phyloP scores from a whole-genome alignment of 2,113 vertebrate species.

The Percopsis transmontana region DNA sequence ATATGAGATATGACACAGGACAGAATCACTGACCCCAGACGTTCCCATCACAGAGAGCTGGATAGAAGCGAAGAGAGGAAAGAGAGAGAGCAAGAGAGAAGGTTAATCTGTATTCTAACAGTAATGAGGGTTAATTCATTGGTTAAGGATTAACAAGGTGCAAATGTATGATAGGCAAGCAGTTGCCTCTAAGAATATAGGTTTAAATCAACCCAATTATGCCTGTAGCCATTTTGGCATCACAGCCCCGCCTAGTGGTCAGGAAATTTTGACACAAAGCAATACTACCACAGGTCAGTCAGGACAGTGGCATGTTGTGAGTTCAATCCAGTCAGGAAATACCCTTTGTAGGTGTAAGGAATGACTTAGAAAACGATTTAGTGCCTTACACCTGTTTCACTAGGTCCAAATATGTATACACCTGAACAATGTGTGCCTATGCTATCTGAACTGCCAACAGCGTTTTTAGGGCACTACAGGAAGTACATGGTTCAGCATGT shows the following conservation, averaged over 20 bases:
- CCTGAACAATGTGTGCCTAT: neutral
- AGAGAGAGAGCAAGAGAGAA: slow-evolving; percentile 36
- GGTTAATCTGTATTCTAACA: slow-evolving; percentile 91
- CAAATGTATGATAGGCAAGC: slow-evolving; percentile 95
- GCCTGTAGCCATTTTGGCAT: slow-evolving; percentile 71
- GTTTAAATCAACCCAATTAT: slow-evolving; percentile 97
- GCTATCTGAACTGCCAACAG: too few relatives aligned
- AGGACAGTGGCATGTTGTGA: slow-evolving; percentile 5
- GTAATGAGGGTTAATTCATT: slow-evolving; percentile 99
- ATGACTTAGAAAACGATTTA: too few relatives aligned
- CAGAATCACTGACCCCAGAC: slow-evolving; percentile 93
- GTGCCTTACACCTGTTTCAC: too few relatives aligned
- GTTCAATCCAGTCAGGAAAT: slow-evolving; percentile 3
- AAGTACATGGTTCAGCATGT: neutral
- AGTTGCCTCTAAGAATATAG: slow-evolving; percentile 89
- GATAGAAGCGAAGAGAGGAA: slow-evolving; percentile 73
- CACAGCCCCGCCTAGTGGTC: slow-evolving; percentile 56
- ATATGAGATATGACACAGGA: slow-evolving; percentile 88
- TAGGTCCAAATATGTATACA: neutral
- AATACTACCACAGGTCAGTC: too few relatives aligned
- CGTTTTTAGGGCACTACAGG: too few relatives aligned
- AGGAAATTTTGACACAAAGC: slow-evolving; percentile 51
- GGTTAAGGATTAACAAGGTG: slow-evolving; percentile 96
- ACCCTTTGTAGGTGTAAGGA: slow-evolving; percentile 1
- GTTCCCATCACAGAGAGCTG: slow-evolving; percentile 85